Evolutionary conservation across 2,797 vertebrate species (phyloP).

Genomic region (Picus viridis): DNA sequence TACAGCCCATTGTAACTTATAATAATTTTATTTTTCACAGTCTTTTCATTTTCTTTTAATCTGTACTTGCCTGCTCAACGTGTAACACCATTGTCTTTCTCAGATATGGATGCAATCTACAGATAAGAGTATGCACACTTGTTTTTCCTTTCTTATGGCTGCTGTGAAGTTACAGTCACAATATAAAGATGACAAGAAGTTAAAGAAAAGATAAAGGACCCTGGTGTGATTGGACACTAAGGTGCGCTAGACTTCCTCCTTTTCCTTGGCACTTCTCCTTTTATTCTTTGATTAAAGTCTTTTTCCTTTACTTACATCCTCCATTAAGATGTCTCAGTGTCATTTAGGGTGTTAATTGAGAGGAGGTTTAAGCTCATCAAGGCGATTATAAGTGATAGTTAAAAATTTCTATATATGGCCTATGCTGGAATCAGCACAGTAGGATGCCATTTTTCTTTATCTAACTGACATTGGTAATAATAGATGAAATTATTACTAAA

Average conservation of each 20-base stretch:
- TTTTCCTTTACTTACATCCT: slow-evolving; percentile 86
- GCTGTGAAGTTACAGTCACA: neutral
- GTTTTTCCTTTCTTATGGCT: neutral
- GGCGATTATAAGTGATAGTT: slow-evolving; percentile 95
- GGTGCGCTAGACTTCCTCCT: slow-evolving; percentile 42
- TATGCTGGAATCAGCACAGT: slow-evolving; percentile 88
- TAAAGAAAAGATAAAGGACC: slow-evolving; percentile 45
- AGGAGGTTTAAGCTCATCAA: slow-evolving; percentile 94
- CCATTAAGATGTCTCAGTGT: slow-evolving; percentile 90
- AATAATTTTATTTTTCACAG: neutral
- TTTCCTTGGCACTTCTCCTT: slow-evolving; percentile 61
- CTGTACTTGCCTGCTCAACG: neutral
- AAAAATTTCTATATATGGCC: slow-evolving; percentile 93
- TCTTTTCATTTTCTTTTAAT: slow-evolving; percentile 2
- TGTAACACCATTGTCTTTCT: neutral
- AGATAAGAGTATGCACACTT: neutral
- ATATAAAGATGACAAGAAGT: slow-evolving; percentile 42
- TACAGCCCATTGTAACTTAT: neutral
- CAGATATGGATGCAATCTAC: neutral
- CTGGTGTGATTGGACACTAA: slow-evolving; percentile 20
- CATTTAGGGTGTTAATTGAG: slow-evolving; percentile 97
- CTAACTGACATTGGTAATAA: slow-evolving; percentile 92
- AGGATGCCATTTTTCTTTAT: slow-evolving; percentile 91
- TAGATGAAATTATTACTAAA: slow-evolving; percentile 91
- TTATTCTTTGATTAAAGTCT: slow-evolving; percentile 84